Conservation (phyloP, 2,888 invertebrate species). For the Willowsia nigromaculata region DNA sequence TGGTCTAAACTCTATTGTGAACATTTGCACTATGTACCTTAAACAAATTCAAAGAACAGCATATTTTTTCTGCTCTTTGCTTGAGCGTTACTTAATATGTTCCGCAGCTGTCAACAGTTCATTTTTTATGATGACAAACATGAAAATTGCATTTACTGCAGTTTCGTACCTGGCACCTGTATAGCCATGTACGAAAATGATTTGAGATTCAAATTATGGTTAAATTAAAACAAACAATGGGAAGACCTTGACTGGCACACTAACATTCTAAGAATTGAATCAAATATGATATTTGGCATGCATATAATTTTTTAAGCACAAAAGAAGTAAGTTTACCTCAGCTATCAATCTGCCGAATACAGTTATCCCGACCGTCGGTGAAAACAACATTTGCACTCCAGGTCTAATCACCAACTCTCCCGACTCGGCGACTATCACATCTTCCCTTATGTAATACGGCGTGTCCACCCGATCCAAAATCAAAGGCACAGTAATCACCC, state of each 20-base stretch:
- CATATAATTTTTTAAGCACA: not conserved
- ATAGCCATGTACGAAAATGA: not conserved
- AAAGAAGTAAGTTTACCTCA: constrained; percentile 84
- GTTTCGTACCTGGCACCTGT: not conserved
- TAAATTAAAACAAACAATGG: not conserved
- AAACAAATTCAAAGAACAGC: not conserved
- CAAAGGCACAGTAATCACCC: constrained; percentile 75
- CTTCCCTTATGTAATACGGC: constrained; percentile 89
- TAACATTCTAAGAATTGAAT: not conserved
- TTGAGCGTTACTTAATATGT: not conserved
- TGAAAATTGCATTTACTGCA: not conserved
- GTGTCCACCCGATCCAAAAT: constrained; percentile 79
- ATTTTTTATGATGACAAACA: not conserved
- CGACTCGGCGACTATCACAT: constrained; percentile 88
- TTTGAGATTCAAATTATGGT: not conserved
- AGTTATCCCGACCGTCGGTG: constrained; percentile 95
- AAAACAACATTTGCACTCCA: constrained; percentile 93
- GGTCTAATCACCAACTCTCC: constrained; percentile 92
- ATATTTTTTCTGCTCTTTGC: not conserved
- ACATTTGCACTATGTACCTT: not conserved
- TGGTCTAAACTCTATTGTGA: not conserved
- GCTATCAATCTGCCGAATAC: constrained; percentile 94
- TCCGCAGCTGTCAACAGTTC: not conserved
- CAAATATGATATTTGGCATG: not conserved
- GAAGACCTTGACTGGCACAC: not conserved